phyloP scores from a whole-genome alignment of 2,888 invertebrate species.

The Archaeoteleia sp. region DNA sequence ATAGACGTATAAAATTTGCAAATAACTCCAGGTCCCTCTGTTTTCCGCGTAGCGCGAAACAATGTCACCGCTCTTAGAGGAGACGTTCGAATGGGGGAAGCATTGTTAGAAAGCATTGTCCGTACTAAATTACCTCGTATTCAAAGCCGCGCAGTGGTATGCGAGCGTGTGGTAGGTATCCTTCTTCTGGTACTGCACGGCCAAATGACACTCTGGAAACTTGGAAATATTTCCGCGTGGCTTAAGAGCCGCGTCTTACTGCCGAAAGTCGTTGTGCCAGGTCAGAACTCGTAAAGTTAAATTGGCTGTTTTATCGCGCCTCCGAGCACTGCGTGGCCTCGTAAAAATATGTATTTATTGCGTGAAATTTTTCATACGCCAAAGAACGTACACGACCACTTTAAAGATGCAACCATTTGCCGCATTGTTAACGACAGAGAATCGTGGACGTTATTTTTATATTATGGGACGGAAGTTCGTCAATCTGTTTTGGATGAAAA shows the following conservation, averaged over 20 bases:
- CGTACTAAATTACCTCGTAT: conserved; percentile 55
- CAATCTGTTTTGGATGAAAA: too few species aligned
- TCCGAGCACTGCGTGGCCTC: conserved; percentile 12
- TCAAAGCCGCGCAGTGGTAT: conserved; percentile 43
- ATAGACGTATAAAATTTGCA: conserved; percentile 20
- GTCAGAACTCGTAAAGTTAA: conserved; percentile 26
- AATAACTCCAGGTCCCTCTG: conserved; percentile 20
- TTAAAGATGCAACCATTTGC: conserved; percentile 23
- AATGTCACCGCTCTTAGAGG: conserved; percentile 44
- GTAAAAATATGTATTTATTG: conserved; percentile 32
- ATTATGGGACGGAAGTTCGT: too few species aligned
- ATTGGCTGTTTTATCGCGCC: conserved; percentile 30
- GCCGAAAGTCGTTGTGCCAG: conserved; percentile 8
- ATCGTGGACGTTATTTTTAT: too few species aligned
- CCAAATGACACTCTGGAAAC: conserved; percentile 29
- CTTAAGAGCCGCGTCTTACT: conserved; percentile 20
- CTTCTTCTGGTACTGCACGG: conserved; percentile 18
- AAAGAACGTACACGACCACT: conserved; percentile 13
- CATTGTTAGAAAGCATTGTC: conserved; percentile 51
- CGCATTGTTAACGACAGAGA: too few species aligned
- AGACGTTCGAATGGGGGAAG: conserved; percentile 26
- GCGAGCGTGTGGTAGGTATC: conserved; percentile 14
- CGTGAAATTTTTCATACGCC: conserved; percentile 14
- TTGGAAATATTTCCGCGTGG: conserved; percentile 25
- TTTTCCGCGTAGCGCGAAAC: conserved; percentile 35